Conservation (phyloP, 2,888 invertebrate species). For the Tiphia femorata region DNA sequence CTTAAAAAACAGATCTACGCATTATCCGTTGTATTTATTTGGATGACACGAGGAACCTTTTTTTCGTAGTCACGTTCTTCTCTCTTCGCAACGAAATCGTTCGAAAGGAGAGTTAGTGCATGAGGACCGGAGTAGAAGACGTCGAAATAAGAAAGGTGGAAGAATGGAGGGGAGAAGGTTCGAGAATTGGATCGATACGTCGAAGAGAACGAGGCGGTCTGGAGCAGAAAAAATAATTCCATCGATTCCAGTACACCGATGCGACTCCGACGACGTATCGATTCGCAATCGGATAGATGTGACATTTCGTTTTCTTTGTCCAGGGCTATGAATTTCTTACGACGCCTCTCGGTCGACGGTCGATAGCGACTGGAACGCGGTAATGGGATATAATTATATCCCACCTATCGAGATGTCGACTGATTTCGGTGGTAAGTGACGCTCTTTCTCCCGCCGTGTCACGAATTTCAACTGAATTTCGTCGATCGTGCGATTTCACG, state of each 20-base stretch:
- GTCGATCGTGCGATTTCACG: not conserved
- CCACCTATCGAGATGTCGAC: too few species aligned
- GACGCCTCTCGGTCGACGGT: conserved; percentile 20
- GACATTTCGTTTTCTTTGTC: conserved; percentile 32
- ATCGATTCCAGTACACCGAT: conserved; percentile 17
- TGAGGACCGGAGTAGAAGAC: too few species aligned
- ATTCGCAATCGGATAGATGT: conserved; percentile 35
- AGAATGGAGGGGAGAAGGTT: not conserved
- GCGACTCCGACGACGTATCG: conserved; percentile 35
- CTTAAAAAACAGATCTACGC: conserved; percentile 48
- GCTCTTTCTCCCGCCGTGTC: too few species aligned
- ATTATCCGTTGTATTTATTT: too few species aligned
- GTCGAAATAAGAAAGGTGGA: not conserved
- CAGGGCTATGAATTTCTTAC: conserved; percentile 43
- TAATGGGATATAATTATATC: conserved; percentile 25
- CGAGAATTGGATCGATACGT: not conserved
- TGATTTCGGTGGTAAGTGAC: too few species aligned
- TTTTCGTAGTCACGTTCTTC: too few species aligned
- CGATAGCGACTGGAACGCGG: conserved; percentile 22
- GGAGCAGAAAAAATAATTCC: conserved; percentile 17
- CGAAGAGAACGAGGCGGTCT: not conserved
- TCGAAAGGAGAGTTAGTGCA: too few species aligned
- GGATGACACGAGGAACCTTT: too few species aligned
- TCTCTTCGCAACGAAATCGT: too few species aligned
- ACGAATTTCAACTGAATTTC: too few species aligned